Conservation (phyloP, 35 echinoderm and acorn worm species). For the Anneissia japonica region DNA sequence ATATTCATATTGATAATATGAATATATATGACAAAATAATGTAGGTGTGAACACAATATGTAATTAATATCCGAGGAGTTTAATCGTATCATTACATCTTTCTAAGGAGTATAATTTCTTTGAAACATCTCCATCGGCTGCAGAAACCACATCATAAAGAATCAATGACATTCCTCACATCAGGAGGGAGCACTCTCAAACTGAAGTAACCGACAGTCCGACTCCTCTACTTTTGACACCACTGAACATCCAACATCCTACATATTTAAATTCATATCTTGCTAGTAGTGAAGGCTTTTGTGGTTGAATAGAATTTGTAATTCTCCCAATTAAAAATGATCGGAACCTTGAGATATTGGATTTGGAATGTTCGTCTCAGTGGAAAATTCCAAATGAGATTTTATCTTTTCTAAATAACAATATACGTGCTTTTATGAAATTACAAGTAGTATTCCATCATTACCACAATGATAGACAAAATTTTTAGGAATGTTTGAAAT, state of each 20-base stretch:
- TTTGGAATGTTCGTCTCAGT: neutral
- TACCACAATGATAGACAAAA: neutral
- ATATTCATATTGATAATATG: no score
- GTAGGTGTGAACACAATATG: no score
- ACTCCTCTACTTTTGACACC: neutral
- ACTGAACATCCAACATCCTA: neutral
- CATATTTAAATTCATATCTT: neutral
- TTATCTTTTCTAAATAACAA: neutral
- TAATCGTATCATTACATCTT: neutral
- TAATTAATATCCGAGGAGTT: neutral
- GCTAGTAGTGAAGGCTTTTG: neutral
- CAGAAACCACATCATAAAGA: neutral
- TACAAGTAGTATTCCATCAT: neutral
- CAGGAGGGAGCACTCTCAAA: neutral
- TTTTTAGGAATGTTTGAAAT: neutral
- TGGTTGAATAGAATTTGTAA: neutral
- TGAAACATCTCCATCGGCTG: neutral
- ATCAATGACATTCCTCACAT: neutral
- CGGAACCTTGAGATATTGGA: neutral
- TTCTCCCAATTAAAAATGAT: neutral
- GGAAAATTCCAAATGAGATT: neutral
- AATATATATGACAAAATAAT: no score
- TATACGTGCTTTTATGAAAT: neutral
- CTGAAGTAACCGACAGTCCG: neutral
- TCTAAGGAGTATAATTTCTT: neutral